Evolutionary conservation across 2,797 vertebrate species (phyloP), one percentile per base, ranked within the genome.

Genomic region (Paedocypris micromegethes): DNA sequence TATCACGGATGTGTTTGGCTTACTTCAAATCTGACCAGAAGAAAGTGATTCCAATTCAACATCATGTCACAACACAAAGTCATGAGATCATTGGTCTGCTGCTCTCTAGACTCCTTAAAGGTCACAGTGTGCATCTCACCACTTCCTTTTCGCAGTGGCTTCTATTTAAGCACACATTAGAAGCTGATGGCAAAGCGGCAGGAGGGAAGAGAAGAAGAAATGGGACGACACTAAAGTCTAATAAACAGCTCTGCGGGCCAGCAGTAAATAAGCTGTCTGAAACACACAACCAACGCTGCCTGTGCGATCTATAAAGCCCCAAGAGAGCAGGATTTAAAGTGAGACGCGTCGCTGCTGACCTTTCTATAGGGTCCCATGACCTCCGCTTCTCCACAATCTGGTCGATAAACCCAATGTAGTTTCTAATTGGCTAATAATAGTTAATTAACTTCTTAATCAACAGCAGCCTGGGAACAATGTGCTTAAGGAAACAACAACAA

Each of bases 241-340:
- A 66, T 74, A 74, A 66, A 70, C 47, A 47, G 57, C 67, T 70
- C 62, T 5, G 42, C 63, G 60, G 62, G 62, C 47, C 58, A 54
- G 3, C 46, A 42, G 58, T 37, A 70, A 64, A 64, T 53, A 58
- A 64, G 68, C 60, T 64, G 68, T 52, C 60, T 38, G 7, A 41
- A 41, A 54, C 41, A 63, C 44, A 63, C 46, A 9, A 64, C 50
- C 42, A 53, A 51, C 46, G 3, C n/a, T 8, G 37, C 41, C 42
- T 51, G 50, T 41, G 51, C 37, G 41, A 49, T 44, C 52, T 43
- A 9, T 40, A 23, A 23, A 57, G 62, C 53, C 37, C 9, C 41
- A 60, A 51, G 44, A 69, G 41, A 64, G 58, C 54, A 49, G 40
- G 4, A 47, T 49, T n/a, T 6, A 9, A 8, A 8, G n/a, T 8